Base-by-base conservation (phyloP, 2,888 invertebrate species). In the Cremastobaeus sp. region DNA sequence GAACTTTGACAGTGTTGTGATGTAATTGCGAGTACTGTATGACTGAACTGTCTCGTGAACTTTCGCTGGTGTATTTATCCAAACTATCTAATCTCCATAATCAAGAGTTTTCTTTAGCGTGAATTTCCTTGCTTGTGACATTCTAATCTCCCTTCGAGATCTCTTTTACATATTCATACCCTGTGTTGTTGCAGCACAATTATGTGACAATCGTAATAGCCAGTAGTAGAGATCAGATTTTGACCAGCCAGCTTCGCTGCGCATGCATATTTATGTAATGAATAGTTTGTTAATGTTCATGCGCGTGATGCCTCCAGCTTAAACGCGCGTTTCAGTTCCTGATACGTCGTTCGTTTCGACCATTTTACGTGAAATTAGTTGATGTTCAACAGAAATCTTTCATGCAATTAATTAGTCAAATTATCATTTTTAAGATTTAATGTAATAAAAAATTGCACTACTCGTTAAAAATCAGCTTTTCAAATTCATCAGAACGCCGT, bases 161-260 rank as follows among this genome's bases (percentile, higher is more conserved):
- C 43, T 3, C 17, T 17, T 17, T 37, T 47, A 28, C 35, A 59
- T 37, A 47, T 52, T 64, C 43, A 43, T 64, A n/a, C n/a, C n/a
- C 18, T 17, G 20, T 20, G 20, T 4, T 11, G 14, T 35, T 21
- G 35, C 15, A 12, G 41, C 12, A 20, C 15, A 35, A 54, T 41
- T 64, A 45, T 47, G 25, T 37, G 4, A 32, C 37, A 39, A 14
- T 39, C 30, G 25, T 48, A 45, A 54, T 65, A 30, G 45, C 28
- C 28, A 45, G 54, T 65, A 65, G 54, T 65, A 35, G 43, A 25
- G 43, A 47, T 37, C 45, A 45, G 52, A 54, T 54, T 65, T 28
- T 20, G 32, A 28, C 48, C 54, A 47, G 41, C 43, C 52, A 28
- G 12, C 18, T 37, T 48, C 2, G 12, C 11, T 12, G 8, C 6